These are phyloP conservation scores for Adelognathus sp. DNA, from an alignment of 2,888 invertebrate genomes.

Conservation along the genomic window DNA sequence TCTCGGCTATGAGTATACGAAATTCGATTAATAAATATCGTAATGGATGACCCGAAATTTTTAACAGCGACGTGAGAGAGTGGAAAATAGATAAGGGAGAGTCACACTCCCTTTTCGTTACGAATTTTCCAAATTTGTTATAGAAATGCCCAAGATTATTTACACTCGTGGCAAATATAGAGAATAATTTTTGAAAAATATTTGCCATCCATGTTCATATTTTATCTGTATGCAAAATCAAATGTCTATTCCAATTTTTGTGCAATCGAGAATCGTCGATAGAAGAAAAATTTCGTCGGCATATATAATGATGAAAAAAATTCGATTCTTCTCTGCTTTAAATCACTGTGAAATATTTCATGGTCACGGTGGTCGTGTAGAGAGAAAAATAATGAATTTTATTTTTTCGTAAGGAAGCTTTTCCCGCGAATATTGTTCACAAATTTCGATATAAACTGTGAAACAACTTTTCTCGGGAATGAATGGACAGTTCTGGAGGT, in stretches of 20 bases:
- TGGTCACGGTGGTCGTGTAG: constrained; percentile 68
- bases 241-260: background rate
- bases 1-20: background rate
- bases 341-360: constrained; percentile 70
- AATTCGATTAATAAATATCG: background rate
- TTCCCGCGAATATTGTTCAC: background rate
- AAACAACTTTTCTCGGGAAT: no score
- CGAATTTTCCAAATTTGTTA: no score
- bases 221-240: no score
- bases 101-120: no score
- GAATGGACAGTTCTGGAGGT: no score
- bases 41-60: background rate
- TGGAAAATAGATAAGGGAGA: no score
- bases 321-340: background rate
- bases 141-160: no score
- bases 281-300: background rate
- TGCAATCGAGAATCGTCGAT: background rate
- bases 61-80: no score
- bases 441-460: no score
- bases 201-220: no score
- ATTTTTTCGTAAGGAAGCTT: background rate
- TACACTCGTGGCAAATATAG: no score
- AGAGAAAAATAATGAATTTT: background rate
- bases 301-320: background rate
- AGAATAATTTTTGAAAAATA: no score